A percentile compares a stretch with the other conserved stretches of the same genome.
Conservation (phyloP, 1,140 invertebrate species). For the Portunus trituberculatus region DNA sequence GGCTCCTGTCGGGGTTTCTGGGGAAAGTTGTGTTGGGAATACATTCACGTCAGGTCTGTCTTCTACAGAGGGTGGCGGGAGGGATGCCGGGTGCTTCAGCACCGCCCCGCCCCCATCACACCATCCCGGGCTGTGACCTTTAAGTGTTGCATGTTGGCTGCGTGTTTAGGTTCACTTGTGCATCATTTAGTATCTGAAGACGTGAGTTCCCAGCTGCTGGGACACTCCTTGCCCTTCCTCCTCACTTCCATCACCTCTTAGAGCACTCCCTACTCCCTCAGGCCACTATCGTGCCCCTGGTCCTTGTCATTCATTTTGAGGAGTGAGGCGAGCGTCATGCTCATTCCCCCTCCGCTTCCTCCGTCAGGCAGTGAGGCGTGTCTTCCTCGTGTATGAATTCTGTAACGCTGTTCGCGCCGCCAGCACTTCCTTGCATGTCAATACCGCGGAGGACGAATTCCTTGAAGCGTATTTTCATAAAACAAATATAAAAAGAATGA, state of each 20-base stretch:
- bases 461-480: neutral
- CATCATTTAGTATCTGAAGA: conserved; percentile 32
- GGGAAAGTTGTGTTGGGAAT: neutral
- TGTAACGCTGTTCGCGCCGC: neutral
- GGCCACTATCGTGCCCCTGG: neutral
- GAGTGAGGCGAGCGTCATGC: neutral
- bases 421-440: neutral
- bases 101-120: neutral
- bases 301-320: neutral
- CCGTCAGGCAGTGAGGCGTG: neutral
- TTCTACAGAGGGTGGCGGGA: neutral
- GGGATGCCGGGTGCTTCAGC: neutral
- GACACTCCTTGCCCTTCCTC: neutral
- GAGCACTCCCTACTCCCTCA: neutral
- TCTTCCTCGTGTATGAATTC: neutral
- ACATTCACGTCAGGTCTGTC: neutral
- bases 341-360: neutral
- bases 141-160: conserved; percentile 38
- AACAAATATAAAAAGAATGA: neutral
- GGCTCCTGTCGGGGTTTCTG: neutral
- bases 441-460: neutral
- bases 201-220: conserved; percentile 1
- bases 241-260: neutral
- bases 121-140: conserved; percentile 42
- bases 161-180: conserved; percentile 35